Conservation (phyloP, 2,888 invertebrate genomes). For the Mallateleia sp. region DNA sequence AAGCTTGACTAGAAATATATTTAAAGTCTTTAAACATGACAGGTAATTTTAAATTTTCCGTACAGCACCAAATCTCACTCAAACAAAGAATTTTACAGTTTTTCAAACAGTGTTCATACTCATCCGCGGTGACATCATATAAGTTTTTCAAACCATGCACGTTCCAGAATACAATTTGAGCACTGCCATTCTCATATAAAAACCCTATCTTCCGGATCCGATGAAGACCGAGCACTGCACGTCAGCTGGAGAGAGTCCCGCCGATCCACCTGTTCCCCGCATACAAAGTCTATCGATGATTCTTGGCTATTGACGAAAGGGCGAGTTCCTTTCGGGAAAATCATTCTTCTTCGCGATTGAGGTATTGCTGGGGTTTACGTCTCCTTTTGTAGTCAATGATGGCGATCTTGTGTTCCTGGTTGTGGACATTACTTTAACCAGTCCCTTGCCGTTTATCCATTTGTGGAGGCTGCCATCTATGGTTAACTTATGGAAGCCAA, state of each 20-base stretch:
- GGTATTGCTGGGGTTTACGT: no score
- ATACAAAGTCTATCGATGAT: no score
- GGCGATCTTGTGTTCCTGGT: no score
- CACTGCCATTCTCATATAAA: no score
- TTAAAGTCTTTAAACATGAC: background rate
- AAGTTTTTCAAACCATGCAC: background rate
- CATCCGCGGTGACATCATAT: background rate
- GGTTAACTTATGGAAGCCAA: background rate
- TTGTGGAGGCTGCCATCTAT: background rate
- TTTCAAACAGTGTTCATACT: background rate
- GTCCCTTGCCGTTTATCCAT: background rate
- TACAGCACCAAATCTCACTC: background rate
- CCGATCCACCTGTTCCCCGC: no score
- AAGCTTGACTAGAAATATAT: background rate
- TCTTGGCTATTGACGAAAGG: no score
- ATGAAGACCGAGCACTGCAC: no score
- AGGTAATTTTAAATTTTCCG: background rate
- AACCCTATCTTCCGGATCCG: no score
- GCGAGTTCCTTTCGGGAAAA: no score
- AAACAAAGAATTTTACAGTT: constrained; percentile 2
- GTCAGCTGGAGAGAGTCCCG: no score
- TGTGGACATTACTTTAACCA: background rate
- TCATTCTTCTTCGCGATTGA: no score
- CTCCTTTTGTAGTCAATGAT: no score
- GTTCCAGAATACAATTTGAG: background rate